A percentile compares a stretch with the other conserved stretches of the same genome.
Conservation (phyloP, 2,888 invertebrate genomes). For the Auanema sp. region DNA sequence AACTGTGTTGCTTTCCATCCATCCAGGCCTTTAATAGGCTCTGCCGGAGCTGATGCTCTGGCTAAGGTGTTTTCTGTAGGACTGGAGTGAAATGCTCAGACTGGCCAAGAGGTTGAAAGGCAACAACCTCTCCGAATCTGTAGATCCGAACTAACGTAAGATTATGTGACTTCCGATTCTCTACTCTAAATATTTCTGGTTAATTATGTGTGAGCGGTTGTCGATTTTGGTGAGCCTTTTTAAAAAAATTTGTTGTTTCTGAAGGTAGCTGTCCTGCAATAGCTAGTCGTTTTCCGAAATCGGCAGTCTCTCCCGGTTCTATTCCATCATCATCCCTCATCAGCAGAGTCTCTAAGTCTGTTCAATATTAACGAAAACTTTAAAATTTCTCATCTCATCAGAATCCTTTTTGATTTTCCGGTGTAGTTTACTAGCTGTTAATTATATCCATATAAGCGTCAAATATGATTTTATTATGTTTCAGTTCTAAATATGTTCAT, state of each 20-base stretch:
- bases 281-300: neutral
- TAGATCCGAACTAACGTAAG: slow-evolving; percentile 18
- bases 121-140: neutral
- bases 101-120: neutral
- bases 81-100: neutral
- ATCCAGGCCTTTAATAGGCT: slow-evolving; percentile 94
- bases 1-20: slow-evolving; percentile 99
- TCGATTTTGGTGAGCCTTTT: too few relatives aligned
- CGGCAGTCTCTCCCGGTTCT: neutral
- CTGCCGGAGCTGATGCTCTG: slow-evolving; percentile 96
- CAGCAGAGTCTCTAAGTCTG: neutral
- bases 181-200: too few relatives aligned
- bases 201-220: too few relatives aligned
- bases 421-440: neutral
- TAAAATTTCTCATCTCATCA: slow-evolving; percentile 5
- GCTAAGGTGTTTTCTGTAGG: slow-evolving; percentile 78
- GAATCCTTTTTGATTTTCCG: neutral
- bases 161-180: slow-evolving; percentile 6
- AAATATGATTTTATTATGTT: too few relatives aligned
- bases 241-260: neutral
- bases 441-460: too few relatives aligned
- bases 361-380: slow-evolving; percentile 4
- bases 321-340: neutral
- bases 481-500: too few relatives aligned
- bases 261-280: neutral